These are phyloP conservation scores for Magallana angulata DNA, from an alignment of 1,140 invertebrate genomes.

Conservation along the genomic window DNA sequence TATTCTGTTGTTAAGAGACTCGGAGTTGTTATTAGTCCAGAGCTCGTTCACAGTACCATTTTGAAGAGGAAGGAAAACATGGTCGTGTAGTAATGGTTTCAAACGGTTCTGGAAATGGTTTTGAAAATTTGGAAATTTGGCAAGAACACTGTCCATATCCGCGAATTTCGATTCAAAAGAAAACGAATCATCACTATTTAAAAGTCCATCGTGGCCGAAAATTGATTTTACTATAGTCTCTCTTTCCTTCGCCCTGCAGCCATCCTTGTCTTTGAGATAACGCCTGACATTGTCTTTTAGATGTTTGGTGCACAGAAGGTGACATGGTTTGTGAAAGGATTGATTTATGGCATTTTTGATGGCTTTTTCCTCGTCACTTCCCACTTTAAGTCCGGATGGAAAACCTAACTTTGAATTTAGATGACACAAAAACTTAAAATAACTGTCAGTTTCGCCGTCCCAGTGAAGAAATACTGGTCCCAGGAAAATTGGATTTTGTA, in stretches of 20 bases:
- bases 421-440: slow-evolving; percentile 3
- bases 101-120: no score
- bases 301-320: slow-evolving; percentile 55
- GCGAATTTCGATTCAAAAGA: slow-evolving; percentile 12
- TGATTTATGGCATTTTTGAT: slow-evolving; percentile 50
- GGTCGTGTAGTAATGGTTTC: no score
- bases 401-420: not conserved
- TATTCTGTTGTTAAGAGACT: no score
- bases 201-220: slow-evolving; percentile 42
- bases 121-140: no score
- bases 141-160: not conserved
- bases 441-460: slow-evolving; percentile 42
- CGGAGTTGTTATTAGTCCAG: no score
- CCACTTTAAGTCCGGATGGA: slow-evolving; percentile 34
- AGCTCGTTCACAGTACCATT: no score
- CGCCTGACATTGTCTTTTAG: slow-evolving; percentile 52
- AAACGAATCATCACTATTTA: slow-evolving; percentile 20
- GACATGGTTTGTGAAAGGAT: not conserved
- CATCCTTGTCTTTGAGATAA: slow-evolving; percentile 49
- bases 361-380: slow-evolving; percentile 54
- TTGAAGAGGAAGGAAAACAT: no score
- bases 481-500: slow-evolving; percentile 48
- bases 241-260: not conserved
- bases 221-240: slow-evolving; percentile 6
- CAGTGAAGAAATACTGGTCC: slow-evolving; percentile 52